Base-by-base conservation (phyloP, 2,113 vertebrate genomes). In the Pteruthius melanotis region DNA sequence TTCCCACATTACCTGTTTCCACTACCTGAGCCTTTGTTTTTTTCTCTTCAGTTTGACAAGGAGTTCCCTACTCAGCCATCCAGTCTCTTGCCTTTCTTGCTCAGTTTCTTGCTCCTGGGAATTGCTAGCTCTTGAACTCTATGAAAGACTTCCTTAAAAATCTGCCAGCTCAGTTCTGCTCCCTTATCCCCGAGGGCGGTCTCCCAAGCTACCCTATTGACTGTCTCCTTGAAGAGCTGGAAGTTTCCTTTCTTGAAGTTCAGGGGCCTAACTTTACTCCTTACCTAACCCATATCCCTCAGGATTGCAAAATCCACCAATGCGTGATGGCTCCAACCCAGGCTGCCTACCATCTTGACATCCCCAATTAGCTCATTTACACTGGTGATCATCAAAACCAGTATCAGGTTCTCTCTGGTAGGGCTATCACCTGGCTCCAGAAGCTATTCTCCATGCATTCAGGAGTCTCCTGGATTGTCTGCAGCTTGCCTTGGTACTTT, bases 291-390 rank as follows among this genome's bases (percentile, higher is more conserved):
- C 33, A 20, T 37, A n/a, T 83, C 8, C 40, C 21, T 53, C 28
- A 35, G 61, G 39, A 40, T 17, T 61, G 63, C 40, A 44, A 35
- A 76, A 18, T 83, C 63, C 24, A 54, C 30, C 8, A 18, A 15
- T 22, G 40, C 11, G 6, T 6, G 11, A 26, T 76, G 0, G 2
- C 47, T 40, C 8, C 24, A 53, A 44, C 37, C 27, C 20, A 35
- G 30, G 9, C n/a, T 89, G 53, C 39, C 30, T 75, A 30, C 30
- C 2, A 7, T 60, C 30, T 47, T 82, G 28, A 47, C 24, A 22
- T 60, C 20, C 28, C 20, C 20, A 40, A 0, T 66, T 39, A 52
- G 23, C n/a, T n/a, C n/a, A n/a, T n/a, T n/a, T n/a, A n/a, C n/a
- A n/a, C n/a, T n/a, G n/a, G n/a, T n/a, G n/a, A n/a, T n/a, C n/a